Evolutionary conservation across 2,113 vertebrate genomes (phyloP).

Genomic region (Hyaena hyaena): DNA sequence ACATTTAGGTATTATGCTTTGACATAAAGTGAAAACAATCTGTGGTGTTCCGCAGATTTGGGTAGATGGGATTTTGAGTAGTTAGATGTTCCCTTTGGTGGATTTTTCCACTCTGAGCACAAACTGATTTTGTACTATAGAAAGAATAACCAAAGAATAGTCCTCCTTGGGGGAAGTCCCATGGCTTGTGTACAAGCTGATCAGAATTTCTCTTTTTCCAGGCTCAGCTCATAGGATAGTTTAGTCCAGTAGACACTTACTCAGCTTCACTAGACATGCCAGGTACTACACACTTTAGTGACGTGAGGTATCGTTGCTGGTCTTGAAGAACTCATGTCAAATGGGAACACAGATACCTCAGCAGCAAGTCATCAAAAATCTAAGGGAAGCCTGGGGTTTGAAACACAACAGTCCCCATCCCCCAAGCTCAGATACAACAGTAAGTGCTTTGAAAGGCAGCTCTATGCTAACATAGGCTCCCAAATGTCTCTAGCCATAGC

Average conservation of each 20-base stretch:
- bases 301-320: not conserved
- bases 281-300: not conserved
- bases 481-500: not conserved
- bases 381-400: not conserved
- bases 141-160: not conserved
- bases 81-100: not conserved
- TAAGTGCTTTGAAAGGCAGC: not conserved
- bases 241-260: not conserved
- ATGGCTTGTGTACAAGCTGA: not conserved
- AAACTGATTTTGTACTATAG: not conserved
- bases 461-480: not conserved
- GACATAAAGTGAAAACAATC: not conserved
- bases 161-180: not conserved
- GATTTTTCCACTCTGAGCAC: too few relatives aligned
- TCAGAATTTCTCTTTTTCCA: not conserved
- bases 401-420: not conserved
- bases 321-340: not conserved
- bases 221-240: not conserved
- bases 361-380: not conserved
- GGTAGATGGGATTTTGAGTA: not conserved
- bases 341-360: not conserved
- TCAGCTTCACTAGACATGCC: not conserved
- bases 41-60: not conserved
- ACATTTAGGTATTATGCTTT: not conserved
- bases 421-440: not conserved